phyloP scores from a whole-genome alignment of 1,140 invertebrate genomes.

The Sinella curviseta region DNA sequence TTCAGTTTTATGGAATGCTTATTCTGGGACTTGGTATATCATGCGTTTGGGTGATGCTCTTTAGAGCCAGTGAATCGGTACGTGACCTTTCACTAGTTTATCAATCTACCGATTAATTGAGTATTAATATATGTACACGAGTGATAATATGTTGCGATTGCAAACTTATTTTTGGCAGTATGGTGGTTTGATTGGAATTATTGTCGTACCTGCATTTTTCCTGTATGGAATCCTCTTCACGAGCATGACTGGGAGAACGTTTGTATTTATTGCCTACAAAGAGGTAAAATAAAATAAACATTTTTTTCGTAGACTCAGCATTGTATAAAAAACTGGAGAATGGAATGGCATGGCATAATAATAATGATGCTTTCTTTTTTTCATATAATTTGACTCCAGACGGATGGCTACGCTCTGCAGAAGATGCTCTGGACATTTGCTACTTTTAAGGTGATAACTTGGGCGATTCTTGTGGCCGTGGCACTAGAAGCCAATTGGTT shows the following conservation, averaged over 20 bases:
- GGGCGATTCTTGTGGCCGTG: slow-evolving; percentile 15
- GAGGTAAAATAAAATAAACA: no score
- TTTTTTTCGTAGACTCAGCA: no score
- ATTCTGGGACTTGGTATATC: slow-evolving; percentile 6
- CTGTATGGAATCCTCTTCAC: slow-evolving; percentile 16
- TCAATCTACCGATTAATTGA: not conserved
- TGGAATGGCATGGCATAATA: not conserved
- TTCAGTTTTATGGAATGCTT: slow-evolving; percentile 17
- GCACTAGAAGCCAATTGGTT: slow-evolving; percentile 9
- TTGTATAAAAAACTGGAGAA: no score
- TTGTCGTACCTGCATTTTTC: slow-evolving; percentile 19
- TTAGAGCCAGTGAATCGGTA: slow-evolving; percentile 18
- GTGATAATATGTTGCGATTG: not conserved
- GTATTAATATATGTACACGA: not conserved
- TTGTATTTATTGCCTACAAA: not conserved
- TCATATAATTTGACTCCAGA: not conserved
- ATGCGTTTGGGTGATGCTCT: slow-evolving; percentile 12
- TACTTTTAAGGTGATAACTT: slow-evolving; percentile 6
- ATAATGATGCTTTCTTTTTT: not conserved
- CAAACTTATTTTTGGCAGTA: not conserved
- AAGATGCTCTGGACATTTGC: slow-evolving; percentile 15
- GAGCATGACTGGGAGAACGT: slow-evolving; percentile 11
- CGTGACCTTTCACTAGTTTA: not conserved
- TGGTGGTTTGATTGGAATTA: not conserved
- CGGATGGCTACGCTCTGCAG: not conserved